These are phyloP conservation scores for Melanotaenia parkinsoni DNA, from an alignment of 2,797 vertebrate species.

Conservation along the genomic window DNA sequence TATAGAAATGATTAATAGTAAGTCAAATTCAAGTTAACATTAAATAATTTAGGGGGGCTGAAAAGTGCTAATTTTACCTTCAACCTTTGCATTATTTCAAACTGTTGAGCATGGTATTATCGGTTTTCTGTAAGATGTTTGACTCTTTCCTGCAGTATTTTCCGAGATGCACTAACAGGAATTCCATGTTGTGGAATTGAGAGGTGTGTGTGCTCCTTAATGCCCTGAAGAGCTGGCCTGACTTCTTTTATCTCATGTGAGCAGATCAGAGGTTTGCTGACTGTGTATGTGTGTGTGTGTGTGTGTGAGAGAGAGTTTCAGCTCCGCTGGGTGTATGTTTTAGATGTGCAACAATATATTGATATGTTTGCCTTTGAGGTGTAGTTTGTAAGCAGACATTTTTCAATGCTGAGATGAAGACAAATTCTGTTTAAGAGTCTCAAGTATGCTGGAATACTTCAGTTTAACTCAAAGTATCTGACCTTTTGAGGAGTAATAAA, in stretches of 20 bases:
- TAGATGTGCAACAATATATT: constrained; percentile 37
- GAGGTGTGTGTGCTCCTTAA: constrained; percentile 44
- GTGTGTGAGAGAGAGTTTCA: constrained; percentile 32
- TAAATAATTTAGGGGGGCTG: no score
- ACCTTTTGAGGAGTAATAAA: neutral
- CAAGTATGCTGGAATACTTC: no score
- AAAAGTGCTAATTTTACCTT: no score
- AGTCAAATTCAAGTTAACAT: no score
- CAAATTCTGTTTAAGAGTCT: no score
- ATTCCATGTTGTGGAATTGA: constrained; percentile 54
- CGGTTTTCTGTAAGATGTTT: no score
- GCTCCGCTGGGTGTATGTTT: constrained; percentile 39
- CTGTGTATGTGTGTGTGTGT: constrained; percentile 12
- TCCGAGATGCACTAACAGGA: constrained; percentile 38
- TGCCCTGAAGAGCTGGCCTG: constrained; percentile 43
- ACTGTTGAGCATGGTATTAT: no score
- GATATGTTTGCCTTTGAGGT: constrained; percentile 26
- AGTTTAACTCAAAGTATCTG: no score
- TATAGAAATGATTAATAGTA: no score
- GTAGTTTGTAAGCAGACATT: neutral
- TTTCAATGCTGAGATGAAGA: no score
- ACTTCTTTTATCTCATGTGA: constrained; percentile 69
- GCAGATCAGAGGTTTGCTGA: constrained; percentile 50
- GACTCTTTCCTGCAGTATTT: constrained; percentile 12
- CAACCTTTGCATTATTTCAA: no score